Evolutionary conservation across 2,797 vertebrate genomes (phyloP), one percentile per base, ranked within the genome.

Genomic region (Crenichthys baileyi): DNA sequence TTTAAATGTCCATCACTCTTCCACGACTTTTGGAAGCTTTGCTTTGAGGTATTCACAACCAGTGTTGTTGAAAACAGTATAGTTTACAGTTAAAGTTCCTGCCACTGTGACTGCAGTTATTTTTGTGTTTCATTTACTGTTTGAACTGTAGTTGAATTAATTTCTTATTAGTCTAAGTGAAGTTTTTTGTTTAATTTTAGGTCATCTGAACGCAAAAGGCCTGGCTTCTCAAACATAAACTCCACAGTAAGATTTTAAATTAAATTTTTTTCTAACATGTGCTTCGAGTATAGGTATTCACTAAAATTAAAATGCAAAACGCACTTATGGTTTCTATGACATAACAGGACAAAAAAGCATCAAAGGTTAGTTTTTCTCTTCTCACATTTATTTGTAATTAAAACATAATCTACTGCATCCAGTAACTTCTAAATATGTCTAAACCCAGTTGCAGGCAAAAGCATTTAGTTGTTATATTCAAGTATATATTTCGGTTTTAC

Each of bases 121-220:
- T 85, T 80, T 79, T 65, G 82, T 75, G 60, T 77, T 1, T 16
- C 79, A 84, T 88, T 88, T 80, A 77, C 41, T 83, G 76, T 78
- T 82, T 80, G 78, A 51, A 87, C 70, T 86, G 79, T 84, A 81
- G 76, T 85, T 75, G 85, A 74, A 86, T 88, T 72, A 73, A 75
- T 86, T 87, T 89, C 70, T 79, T 72, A 78, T 85, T 83, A 83
- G 79, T 31, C n/a, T 31, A 26, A 78, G 73, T 72, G 3, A 39
- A 56, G 16, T 56, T 31, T 73, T 60, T 79, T 50, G 48, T 36
- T 24, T 58, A 36, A 58, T 65, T 44, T 79, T n/a, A 36, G 48
- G 53, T 63, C 71, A 7, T 82, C 80, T 84, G 70, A 80, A 78
- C 79, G 72, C 8, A 36, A 2, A n/a, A 0, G 2, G 44, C 13